phyloP scores from a whole-genome alignment of 2,888 invertebrate species.

The Diarsia rubi region DNA sequence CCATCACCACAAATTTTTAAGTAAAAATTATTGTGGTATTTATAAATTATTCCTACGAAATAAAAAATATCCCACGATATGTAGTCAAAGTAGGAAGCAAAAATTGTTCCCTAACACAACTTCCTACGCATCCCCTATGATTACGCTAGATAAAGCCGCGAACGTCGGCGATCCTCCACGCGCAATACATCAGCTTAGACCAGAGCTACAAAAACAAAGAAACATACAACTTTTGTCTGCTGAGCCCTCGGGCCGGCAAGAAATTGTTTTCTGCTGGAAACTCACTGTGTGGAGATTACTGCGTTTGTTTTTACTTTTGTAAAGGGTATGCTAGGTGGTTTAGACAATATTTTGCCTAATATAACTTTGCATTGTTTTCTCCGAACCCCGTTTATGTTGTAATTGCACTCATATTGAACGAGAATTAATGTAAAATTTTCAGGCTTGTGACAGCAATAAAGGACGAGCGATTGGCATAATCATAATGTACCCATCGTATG shows the following conservation, averaged over 20 bases:
- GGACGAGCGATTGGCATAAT: neutral
- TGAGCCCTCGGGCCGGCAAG: conserved; percentile 73
- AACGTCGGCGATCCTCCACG: conserved; percentile 59
- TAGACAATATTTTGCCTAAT: neutral
- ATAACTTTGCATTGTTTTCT: too few species aligned
- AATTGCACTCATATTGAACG: neutral
- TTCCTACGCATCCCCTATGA: conserved; percentile 19
- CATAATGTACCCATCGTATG: neutral
- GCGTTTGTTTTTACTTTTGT: conserved; percentile 53
- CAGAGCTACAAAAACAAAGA: conserved; percentile 69
- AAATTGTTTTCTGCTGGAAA: conserved; percentile 74
- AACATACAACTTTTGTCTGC: conserved; percentile 73
- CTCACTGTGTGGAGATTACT: conserved; percentile 66
- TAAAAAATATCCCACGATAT: neutral
- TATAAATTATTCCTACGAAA: too few species aligned
- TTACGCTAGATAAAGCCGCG: conserved; percentile 91
- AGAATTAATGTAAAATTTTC: too few species aligned
- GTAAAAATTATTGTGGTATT: neutral
- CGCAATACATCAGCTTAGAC: conserved; percentile 75
- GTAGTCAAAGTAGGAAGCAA: neutral
- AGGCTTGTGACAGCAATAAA: neutral
- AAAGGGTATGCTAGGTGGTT: conserved; percentile 24
- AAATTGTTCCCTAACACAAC: neutral
- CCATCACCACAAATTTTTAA: neutral
- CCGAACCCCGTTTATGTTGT: neutral